phyloP scores from a whole-genome alignment of 2,113 vertebrate species.

The Neogale vison region DNA sequence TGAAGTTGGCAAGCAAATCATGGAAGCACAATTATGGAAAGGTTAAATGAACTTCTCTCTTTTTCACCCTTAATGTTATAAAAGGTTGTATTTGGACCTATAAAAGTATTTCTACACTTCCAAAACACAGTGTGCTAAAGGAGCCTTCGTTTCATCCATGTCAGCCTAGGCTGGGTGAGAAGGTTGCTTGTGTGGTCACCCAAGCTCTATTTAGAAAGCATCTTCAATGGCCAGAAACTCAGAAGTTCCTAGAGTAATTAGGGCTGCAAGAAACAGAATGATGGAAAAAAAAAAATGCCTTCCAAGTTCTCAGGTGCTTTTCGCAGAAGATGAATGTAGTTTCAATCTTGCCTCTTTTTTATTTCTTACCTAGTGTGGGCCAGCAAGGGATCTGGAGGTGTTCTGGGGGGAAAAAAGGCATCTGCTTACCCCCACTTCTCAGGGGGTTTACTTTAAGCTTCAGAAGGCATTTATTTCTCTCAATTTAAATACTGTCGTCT shows the following conservation, averaged over 20 bases:
- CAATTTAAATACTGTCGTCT: slow-evolving; percentile 51
- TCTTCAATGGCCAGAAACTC: not conserved
- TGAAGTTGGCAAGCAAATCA: slow-evolving; percentile 63
- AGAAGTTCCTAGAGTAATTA: slow-evolving; percentile 23
- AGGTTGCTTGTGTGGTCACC: not conserved
- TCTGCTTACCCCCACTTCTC: slow-evolving; percentile 47
- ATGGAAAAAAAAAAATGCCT: slow-evolving; percentile 48
- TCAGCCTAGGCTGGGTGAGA: not conserved
- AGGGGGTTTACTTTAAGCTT: slow-evolving; percentile 74
- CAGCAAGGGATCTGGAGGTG: slow-evolving; percentile 67
- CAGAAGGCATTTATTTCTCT: slow-evolving; percentile 78
- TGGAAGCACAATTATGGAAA: slow-evolving; percentile 70
- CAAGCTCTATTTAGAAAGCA: slow-evolving; percentile 28
- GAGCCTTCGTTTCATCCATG: slow-evolving; percentile 21
- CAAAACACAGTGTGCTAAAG: not conserved
- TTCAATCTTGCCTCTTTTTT: slow-evolving; percentile 73
- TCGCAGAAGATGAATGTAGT: slow-evolving; percentile 67
- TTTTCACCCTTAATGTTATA: not conserved
- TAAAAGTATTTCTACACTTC: not conserved
- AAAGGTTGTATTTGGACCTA: slow-evolving; percentile 23
- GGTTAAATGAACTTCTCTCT: slow-evolving; percentile 28
- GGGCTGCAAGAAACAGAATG: slow-evolving; percentile 34
- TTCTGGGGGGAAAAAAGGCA: slow-evolving; percentile 59
- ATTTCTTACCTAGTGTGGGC: slow-evolving; percentile 70
- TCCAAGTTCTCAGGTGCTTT: slow-evolving; percentile 65